phyloP scores from a whole-genome alignment of 2,888 invertebrate genomes.

The Drosophila phalerata region DNA sequence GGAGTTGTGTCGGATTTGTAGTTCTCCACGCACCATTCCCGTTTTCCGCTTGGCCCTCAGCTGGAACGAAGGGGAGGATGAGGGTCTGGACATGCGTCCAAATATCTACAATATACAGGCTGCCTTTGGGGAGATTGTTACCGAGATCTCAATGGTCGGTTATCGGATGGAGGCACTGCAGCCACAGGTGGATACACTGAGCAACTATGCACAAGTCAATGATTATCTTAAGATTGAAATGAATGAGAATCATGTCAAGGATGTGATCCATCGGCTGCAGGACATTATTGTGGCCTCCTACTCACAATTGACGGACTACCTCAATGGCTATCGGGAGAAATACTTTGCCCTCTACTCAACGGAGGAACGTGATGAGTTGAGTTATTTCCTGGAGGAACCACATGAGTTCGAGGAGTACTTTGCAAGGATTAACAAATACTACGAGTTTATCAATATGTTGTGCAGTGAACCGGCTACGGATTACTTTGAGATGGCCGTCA shows the following conservation, averaged over 20 bases:
- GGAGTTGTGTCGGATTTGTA: conserved; percentile 87
- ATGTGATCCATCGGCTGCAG: conserved; percentile 87
- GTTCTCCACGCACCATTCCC: conserved; percentile 87
- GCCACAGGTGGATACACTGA: conserved; percentile 83
- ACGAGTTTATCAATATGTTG: conserved; percentile 87
- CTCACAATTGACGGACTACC: conserved; percentile 87
- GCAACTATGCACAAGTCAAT: conserved; percentile 42
- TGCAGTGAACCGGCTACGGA: conserved; percentile 89
- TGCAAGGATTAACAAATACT: conserved; percentile 88
- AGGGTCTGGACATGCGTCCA: conserved; percentile 87
- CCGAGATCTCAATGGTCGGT: conserved; percentile 87
- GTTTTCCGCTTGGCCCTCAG: conserved; percentile 87
- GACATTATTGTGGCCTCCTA: conserved; percentile 87
- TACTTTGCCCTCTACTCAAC: conserved; percentile 87
- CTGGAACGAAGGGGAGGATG: conserved; percentile 60
- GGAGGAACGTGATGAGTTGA: conserved; percentile 86
- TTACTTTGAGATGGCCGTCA: conserved; percentile 89
- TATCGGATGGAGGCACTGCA: conserved; percentile 88
- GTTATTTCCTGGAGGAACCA: conserved; percentile 86
- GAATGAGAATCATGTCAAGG: conserved; percentile 87
- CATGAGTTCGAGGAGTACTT: conserved; percentile 88
- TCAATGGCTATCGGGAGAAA: conserved; percentile 86
- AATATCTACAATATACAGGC: conserved; percentile 87
- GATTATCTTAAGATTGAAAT: conserved; percentile 87
- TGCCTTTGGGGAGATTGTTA: conserved; percentile 87